Evolutionary conservation across 2,888 invertebrate species (phyloP).

Genomic region (Volucella zonaria): DNA sequence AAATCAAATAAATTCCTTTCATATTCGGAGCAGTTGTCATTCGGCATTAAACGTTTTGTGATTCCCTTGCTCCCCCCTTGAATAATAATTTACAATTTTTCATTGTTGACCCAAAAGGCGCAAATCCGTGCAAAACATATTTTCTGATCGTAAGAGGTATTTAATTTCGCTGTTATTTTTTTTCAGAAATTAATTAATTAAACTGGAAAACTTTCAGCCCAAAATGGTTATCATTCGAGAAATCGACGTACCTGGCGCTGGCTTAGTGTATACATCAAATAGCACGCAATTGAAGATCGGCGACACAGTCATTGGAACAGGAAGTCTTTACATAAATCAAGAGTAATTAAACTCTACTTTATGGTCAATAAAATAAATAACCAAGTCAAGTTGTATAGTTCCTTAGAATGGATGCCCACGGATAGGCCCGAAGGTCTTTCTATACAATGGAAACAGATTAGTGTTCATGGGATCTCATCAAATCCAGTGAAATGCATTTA

Average conservation of each 20-base stretch:
- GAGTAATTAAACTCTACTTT: constrained; percentile 76
- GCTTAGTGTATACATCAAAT: constrained; percentile 79
- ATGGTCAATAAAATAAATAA: constrained; percentile 28
- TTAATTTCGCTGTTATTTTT: not conserved
- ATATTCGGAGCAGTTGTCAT: constrained; percentile 21
- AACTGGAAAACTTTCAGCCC: constrained; percentile 1
- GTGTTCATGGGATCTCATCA: constrained; percentile 81
- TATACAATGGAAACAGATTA: constrained; percentile 81
- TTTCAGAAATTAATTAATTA: not conserved
- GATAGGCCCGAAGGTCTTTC: constrained; percentile 80
- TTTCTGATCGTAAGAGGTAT: constrained; percentile 24
- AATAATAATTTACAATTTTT: constrained; percentile 27
- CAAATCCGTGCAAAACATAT: constrained; percentile 27
- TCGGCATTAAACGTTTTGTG: constrained; percentile 27
- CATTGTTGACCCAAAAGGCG: constrained; percentile 42
- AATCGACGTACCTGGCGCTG: constrained; percentile 79
- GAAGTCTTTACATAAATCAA: constrained; percentile 80
- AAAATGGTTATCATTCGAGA: constrained; percentile 80
- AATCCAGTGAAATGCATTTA: constrained; percentile 80
- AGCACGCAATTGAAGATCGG: constrained; percentile 80
- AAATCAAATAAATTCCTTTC: not conserved
- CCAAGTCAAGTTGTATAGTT: constrained; percentile 75
- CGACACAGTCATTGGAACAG: constrained; percentile 78
- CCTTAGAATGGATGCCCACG: constrained; percentile 80
- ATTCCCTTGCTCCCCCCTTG: not conserved